Base-by-base conservation (phyloP, 2,888 invertebrate genomes). In the Druceiella hillmani region DNA sequence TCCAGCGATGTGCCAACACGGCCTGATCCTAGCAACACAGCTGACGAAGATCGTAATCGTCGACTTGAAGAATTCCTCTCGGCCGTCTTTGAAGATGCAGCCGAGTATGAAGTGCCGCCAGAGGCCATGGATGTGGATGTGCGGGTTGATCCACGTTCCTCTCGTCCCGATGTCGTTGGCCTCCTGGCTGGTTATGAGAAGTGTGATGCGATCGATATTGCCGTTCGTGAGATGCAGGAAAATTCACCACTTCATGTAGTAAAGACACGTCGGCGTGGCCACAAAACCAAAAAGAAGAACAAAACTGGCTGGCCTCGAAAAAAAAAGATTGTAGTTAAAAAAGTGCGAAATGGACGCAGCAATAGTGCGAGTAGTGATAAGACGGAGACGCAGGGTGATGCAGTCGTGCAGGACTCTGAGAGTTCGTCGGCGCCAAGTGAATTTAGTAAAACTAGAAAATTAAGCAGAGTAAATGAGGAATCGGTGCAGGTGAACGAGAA, bases 261-360 rank as follows among this genome's bases (percentile, higher is more conserved):
- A 50, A 54, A 56, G 12, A 46, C 41, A 30, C 27, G 34, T 22
- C 31, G 44, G 10, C 60, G 66, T 7, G 74, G 76, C 29, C 63
- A 69, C 34, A 72, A 74, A 45, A 79, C 79, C 55, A 76, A 79
- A 58, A 80, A 83, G 62, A 81, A 81, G 58, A 88, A 88, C 59
- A 71, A 79, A 43, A 89, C 89, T 0, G 89, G 89, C 5, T 89
- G 89, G 89, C 89, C 89, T 0, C 70, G 66, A 56, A 73, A 75
- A 53, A 72, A 58, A 54, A 70, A 61, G n/a, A n/a, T 9, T 14
- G 20, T 17, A 13, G 26, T 11, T 13, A 38, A 15, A 31, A 40
- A n/a, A n/a, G n/a, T n/a, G n/a, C n/a, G n/a, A n/a, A n/a, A n/a
- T n/a, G n/a, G n/a, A n/a, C n/a, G n/a, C n/a, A n/a, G n/a, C n/a